These are phyloP conservation scores for Drosophila bunnanda DNA, from an alignment of 2,888 invertebrate species.

Conservation along the genomic window DNA sequence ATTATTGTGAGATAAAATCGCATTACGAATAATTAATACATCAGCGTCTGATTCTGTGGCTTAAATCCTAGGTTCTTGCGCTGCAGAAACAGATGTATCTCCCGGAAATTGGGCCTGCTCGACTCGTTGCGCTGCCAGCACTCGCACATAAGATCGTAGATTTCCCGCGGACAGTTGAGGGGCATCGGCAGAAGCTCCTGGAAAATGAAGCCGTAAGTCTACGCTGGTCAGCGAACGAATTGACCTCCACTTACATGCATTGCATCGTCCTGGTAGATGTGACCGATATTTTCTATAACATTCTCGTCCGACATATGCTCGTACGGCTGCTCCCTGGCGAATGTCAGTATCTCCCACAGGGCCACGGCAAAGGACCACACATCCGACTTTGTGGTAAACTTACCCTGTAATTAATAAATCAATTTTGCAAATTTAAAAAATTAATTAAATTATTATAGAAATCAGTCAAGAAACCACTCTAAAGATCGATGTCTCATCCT, in stretches of 20 bases:
- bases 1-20: conserved; percentile 13
- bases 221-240: background rate
- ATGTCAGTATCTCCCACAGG: conserved; percentile 94
- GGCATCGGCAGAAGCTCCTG: conserved; percentile 88
- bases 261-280: conserved; percentile 90
- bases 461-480: background rate
- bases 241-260: conserved; percentile 87
- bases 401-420: conserved; percentile 86
- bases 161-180: conserved; percentile 92
- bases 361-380: conserved; percentile 96
- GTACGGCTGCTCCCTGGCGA: conserved; percentile 93
- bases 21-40: conserved; percentile 60
- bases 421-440: background rate
- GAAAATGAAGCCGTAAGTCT: conserved; percentile 9
- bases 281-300: conserved; percentile 92
- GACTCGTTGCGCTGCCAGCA: conserved; percentile 93
- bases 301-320: conserved; percentile 91
- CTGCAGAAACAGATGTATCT: conserved; percentile 93
- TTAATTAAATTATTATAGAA: background rate
- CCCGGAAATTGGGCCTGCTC: conserved; percentile 91
- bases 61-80: conserved; percentile 89
- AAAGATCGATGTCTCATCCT: background rate
- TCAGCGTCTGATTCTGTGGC: conserved; percentile 79
- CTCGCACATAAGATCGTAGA: conserved; percentile 93
- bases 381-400: conserved; percentile 93